A percentile compares a stretch with the other conserved stretches of the same genome.
phyloP scores from a whole-genome alignment of 2,888 invertebrate species.

The Rhodophaea formosa region DNA sequence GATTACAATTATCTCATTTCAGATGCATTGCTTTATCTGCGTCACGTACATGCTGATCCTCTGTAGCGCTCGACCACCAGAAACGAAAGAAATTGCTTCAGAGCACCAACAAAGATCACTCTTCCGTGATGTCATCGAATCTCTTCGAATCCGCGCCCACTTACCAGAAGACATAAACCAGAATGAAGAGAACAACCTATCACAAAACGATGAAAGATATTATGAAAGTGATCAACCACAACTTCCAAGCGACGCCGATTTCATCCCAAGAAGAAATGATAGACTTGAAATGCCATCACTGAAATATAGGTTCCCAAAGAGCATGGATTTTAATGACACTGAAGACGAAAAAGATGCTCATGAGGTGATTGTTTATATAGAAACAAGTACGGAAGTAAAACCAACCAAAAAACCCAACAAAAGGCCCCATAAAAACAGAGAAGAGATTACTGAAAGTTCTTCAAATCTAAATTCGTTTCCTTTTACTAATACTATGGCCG shows the following conservation, averaged over 20 bases:
- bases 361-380: conserved; percentile 59
- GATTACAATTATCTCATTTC: conserved; percentile 32
- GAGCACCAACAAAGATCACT: conserved; percentile 59
- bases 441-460: conserved; percentile 35
- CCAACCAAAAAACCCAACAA: conserved; percentile 38
- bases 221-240: conserved; percentile 55
- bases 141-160: conserved; percentile 59
- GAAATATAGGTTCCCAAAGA: conserved; percentile 68
- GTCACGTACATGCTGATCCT: conserved; percentile 67
- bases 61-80: conserved; percentile 56
- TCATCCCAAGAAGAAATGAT: conserved; percentile 67
- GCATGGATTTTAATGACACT: conserved; percentile 35
- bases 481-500: conserved; percentile 61
- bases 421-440: conserved; percentile 37
- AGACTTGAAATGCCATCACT: conserved; percentile 68
- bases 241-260: conserved; percentile 58
- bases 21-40: conserved; percentile 76
- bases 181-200: conserved; percentile 62
- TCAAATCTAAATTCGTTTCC: conserved; percentile 34
- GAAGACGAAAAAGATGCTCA: conserved; percentile 44
- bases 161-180: conserved; percentile 57
- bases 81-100: conserved; percentile 39
- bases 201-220: conserved; percentile 53
- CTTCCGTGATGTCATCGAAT: conserved; percentile 70
- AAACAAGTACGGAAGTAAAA: conserved; percentile 47